Evolutionary conservation across 2,797 vertebrate genomes (phyloP), one percentile per base, ranked within the genome.

Genomic region (Sylvilagus floridanus): DNA sequence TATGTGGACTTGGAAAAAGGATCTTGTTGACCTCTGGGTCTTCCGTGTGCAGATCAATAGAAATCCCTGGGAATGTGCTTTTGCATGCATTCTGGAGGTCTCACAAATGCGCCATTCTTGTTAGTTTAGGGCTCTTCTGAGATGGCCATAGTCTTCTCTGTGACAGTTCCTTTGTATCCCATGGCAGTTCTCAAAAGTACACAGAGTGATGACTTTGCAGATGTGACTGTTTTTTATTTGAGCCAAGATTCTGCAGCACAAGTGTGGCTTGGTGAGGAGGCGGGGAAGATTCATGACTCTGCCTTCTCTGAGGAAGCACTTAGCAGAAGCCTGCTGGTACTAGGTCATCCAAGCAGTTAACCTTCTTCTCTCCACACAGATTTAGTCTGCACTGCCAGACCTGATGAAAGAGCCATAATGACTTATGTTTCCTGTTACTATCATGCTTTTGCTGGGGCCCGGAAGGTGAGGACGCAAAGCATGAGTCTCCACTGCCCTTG

Each of bases 371-470:
- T 97, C 95, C 92, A 96, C 92, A 96, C 96, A 98, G 98, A 98
- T 97, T 72, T 98, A 97, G 97, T 97, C 97, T 95, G 97, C 76
- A 96, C 97, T 96, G 97, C 96, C 97, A 98, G 97, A 96, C 97
- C 98, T 37, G 97, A 98, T 96, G 98, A 98, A 97, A 98, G 96
- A 97, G 60, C 97, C 94, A 75, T 98, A 96, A 98, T 98, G 97
- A 98, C 97, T 95, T 98, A 97, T 97, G 96, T 98, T 91, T 98
- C 98, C 96, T 98, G 98, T 98, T 98, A 97, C 96, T 98, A 96
- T 97, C 95, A 97, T 97, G 97, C 97, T 88, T 98, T 98, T 97
- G 95, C 98, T 95, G 98, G 97, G 96, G 97, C 96, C 92, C 97
- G 98, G 98, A 98, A 98, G 98, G 98, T 98, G 97, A 98, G 97